Base-by-base conservation (phyloP, 2,888 invertebrate genomes). In the Zaprionus bogoriensis region DNA sequence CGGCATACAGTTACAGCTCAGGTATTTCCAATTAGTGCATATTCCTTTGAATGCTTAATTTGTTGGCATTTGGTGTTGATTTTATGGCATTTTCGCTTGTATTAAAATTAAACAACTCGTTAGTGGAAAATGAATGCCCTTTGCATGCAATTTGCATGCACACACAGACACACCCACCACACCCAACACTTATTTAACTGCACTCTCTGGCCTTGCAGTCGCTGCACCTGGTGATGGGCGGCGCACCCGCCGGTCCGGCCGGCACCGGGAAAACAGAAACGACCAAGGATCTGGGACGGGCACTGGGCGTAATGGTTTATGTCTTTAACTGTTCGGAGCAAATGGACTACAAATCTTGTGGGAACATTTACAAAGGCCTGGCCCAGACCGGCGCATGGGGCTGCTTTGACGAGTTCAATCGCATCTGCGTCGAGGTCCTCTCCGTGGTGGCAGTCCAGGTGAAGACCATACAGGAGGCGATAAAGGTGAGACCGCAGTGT, bases 201-300 rank as follows among this genome's bases (percentile, higher is more conserved):
- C 32, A 36, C 32, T 36, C 7, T 36, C 17, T 36, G 17, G 17
- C 7, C 7, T 14, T 9, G 14, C 63, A 90, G 94, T 97, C 97
- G 65, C 92, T 97, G 60, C 98, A 98, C 92, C 92, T 99, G 87
- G 94, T 97, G 71, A 97, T 98, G 98, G 98, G 98, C 53, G 98
- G 98, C 25, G 98, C 98, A 10, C 98, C 98, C 2, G 98, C 98
- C 7, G 98, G 98, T 0, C 98, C 98, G 0, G 98, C 98, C 6
- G 97, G 97, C 51, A 98, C 98, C 0, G 98, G 98, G 1, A 99
- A 98, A 92, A 98, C 98, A 0, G 98, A 99, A 92, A 99, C 98
- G 0, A 98, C 98, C 2, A 99, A 99, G 92, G 99, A 99, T 92
- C 92, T 99, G 83, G 98, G 98, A 10, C 94, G 97, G 89, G 98